Evolutionary conservation across 2,113 vertebrate species (phyloP), one percentile per base, ranked within the genome.

Genomic region (Felis catus): DNA sequence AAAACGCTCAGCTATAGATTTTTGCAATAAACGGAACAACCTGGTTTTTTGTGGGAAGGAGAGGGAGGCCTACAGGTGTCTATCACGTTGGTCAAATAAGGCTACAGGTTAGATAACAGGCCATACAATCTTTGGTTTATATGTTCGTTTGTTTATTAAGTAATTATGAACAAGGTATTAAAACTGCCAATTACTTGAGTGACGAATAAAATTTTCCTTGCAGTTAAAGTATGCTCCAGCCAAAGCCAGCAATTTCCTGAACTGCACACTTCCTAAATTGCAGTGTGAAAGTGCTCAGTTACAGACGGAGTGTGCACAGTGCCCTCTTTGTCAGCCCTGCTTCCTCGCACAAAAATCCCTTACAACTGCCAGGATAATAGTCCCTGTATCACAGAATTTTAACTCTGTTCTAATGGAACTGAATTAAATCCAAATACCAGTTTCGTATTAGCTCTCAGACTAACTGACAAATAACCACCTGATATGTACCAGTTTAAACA

Each of bases 81-180:
- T 98, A 96, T 96, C 97, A 76, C 65, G 45, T 93, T 80, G 78
- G 95, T 94, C 90, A 96, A 98, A 97, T 96, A 98, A 98, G 97
- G 98, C 97, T 95, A 70, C 6, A 25, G 96, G 98, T 97, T 95
- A 99, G 98, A 98, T 98, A 98, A 98, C 98, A 98, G 98, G 97
- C 98, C 98, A 98, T 39, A 99, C 98, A 99, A 97, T 94, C 98
- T 98, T 96, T 97, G 97, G 61, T 98, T 99, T 99, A 98, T 98
- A 97, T 98, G 99, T 99, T 99, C 99, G 98, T 99, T 99, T 99
- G 99, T 99, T 99, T 99, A 99, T 99, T 99, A 99, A 99, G 99
- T 99, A 99, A 99, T 99, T 99, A 99, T 99, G 98, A 99, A 99
- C 99, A 99, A 99, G 99, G 99, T 99, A 99, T 99, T 99, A 99